These are phyloP conservation scores for Trichechus manatus DNA, from an alignment of 2,113 vertebrate species.

Conservation along the genomic window DNA sequence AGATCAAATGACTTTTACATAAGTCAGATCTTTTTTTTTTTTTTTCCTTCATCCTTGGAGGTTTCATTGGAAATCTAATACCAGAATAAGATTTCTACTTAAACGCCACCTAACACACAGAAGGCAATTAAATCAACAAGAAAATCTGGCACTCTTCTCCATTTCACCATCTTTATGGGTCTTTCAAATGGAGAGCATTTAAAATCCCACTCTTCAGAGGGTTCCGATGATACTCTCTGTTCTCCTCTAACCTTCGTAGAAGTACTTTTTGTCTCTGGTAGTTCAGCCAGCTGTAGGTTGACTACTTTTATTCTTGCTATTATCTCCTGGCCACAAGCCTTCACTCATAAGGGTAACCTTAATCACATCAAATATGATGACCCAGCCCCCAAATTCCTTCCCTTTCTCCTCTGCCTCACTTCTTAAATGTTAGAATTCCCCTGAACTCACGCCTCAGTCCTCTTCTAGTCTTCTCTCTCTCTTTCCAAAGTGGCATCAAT, in stretches of 20 bases:
- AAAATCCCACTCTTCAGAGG: neutral
- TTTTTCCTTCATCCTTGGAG: neutral
- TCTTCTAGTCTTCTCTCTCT: neutral
- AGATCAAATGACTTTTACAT: no score
- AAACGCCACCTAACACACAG: neutral
- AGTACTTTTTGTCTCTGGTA: neutral
- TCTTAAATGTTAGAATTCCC: neutral
- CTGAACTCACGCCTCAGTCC: neutral
- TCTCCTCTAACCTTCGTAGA: neutral
- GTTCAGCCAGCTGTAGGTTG: neutral
- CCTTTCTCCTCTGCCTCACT: neutral
- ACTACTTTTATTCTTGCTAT: neutral
- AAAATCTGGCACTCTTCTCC: neutral
- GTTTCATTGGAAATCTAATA: neutral
- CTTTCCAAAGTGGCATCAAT: neutral
- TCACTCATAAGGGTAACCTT: neutral
- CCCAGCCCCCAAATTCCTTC: neutral
- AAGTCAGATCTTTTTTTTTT: no score
- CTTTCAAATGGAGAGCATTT: neutral
- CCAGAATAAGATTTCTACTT: neutral
- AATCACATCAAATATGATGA: neutral
- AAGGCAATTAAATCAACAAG: neutral
- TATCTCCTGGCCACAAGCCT: neutral
- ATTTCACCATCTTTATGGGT: neutral
- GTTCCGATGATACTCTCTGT: neutral